Evolutionary conservation across 2,113 vertebrate species (phyloP).

Genomic region (Cephalopterus ornatus): DNA sequence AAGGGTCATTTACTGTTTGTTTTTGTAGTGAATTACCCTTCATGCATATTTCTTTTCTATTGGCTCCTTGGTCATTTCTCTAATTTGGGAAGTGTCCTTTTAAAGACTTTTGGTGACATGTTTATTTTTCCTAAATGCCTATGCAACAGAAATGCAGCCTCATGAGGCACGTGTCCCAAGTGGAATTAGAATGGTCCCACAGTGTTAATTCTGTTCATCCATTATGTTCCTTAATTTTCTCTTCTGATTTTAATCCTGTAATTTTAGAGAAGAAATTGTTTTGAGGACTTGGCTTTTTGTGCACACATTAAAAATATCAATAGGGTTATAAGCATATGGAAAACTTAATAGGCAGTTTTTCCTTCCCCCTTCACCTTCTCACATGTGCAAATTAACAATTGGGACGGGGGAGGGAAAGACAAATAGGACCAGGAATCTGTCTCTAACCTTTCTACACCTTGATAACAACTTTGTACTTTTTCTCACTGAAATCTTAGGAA

Average conservation of each 20-base stretch:
- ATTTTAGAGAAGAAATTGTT: neutral
- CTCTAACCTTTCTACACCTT: neutral
- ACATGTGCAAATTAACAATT: neutral
- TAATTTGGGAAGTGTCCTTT: constrained; percentile 1
- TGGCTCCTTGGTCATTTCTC: neutral
- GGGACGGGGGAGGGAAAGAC: rapidly evolving
- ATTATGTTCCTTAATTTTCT: neutral
- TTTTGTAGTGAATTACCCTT: neutral
- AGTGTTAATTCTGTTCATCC: neutral
- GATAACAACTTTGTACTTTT: neutral
- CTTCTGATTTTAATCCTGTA: neutral
- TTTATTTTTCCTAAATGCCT: constrained; percentile 28
- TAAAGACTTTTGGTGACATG: neutral
- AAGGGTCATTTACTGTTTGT: constrained; percentile 32
- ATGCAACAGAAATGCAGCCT: neutral
- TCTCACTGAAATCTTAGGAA: neutral
- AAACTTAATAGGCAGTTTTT: neutral
- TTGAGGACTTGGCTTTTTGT: neutral
- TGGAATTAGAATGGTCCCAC: neutral
- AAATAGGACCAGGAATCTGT: neutral
- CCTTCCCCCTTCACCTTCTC: neutral
- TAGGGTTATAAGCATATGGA: neutral
- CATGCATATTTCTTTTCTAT: neutral
- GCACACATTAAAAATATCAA: neutral
- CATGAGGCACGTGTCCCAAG: neutral